phyloP scores from a whole-genome alignment of 2,888 invertebrate genomes.

The Taenaris catops region DNA sequence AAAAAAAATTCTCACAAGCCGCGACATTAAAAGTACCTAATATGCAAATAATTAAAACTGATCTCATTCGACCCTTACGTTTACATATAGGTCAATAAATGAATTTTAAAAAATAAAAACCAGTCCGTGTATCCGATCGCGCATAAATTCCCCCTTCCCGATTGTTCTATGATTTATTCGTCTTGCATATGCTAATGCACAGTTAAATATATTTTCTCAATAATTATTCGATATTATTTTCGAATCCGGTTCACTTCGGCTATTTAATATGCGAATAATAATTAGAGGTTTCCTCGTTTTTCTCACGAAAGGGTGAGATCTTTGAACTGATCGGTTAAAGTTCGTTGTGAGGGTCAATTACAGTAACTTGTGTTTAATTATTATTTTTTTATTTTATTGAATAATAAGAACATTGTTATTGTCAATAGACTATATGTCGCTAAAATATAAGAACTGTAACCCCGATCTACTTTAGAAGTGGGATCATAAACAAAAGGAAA shows the following conservation, averaged over 20 bases:
- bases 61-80: slow-evolving; percentile 40
- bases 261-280: slow-evolving; percentile 76
- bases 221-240: slow-evolving; percentile 42
- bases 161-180: slow-evolving; percentile 77
- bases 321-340: slow-evolving; percentile 22
- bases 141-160: slow-evolving; percentile 44
- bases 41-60: slow-evolving; percentile 66
- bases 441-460: no score
- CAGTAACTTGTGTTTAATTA: neutral
- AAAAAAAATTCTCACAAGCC: slow-evolving; percentile 54
- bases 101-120: slow-evolving; percentile 61
- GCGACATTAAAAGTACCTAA: slow-evolving; percentile 42
- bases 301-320: slow-evolving; percentile 68
- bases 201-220: slow-evolving; percentile 33
- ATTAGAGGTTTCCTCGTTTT: slow-evolving; percentile 67
- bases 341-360: slow-evolving; percentile 20
- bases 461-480: no score
- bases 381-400: neutral
- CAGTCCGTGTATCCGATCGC: slow-evolving; percentile 41
- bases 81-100: slow-evolving; percentile 66
- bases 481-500: no score
- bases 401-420: no score
- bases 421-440: no score
- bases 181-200: slow-evolving; percentile 64
- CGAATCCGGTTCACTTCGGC: slow-evolving; percentile 32